A percentile compares a stretch with the other conserved stretches of the same genome.
Conservation (phyloP, 2,113 vertebrate genomes). For the Gallinago paraguaiae region DNA sequence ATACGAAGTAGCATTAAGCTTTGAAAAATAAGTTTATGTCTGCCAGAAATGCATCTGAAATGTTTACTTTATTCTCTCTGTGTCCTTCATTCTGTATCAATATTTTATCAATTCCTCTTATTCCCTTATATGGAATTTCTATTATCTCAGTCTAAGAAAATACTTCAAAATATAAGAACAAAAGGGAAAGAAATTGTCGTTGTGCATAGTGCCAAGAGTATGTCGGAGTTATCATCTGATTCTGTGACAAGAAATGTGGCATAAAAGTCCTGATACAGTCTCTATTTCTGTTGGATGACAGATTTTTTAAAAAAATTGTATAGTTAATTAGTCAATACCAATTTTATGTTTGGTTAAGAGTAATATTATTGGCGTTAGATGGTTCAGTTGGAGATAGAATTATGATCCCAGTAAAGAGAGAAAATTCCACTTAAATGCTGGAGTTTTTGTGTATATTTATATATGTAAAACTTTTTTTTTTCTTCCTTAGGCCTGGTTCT, state of each 20-base stretch:
- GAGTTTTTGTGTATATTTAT: neutral
- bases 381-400: neutral
- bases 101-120: neutral
- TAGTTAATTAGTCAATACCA: neutral
- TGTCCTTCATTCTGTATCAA: neutral
- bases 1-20: neutral
- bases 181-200: neutral
- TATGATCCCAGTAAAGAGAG: neutral
- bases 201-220: neutral
- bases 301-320: fast-evolving
- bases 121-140: neutral
- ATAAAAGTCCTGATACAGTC: neutral
- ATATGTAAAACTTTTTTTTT: neutral
- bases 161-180: neutral
- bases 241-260: neutral
- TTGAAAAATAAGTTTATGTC: neutral
- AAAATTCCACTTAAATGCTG: neutral
- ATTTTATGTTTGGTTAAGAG: neutral
- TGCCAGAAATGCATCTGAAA: neutral
- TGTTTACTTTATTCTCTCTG: neutral
- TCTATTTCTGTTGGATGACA: neutral
- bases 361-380: neutral
- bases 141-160: neutral
- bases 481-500: slow-evolving; percentile 84
- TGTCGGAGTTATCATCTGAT: neutral